Base-by-base conservation (phyloP, 2,113 vertebrate species). In the Larimichthys crocea region DNA sequence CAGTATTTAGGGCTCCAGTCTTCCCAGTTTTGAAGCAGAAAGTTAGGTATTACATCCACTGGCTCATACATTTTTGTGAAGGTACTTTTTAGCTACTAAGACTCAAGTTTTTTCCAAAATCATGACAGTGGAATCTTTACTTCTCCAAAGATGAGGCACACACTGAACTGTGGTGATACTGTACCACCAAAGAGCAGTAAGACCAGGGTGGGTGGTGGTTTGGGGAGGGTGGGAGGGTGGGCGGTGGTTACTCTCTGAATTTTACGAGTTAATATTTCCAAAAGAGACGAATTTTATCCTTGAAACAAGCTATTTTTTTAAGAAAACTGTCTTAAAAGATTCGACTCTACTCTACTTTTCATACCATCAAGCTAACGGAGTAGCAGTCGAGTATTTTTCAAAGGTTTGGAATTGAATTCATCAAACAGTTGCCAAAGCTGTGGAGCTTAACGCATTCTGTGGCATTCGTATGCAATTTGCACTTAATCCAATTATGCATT, bases 291-390 rank as follows among this genome's bases (percentile, higher is more conserved):
- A 70, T 65, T 79, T 73, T 86, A 79, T 86, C 82, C 75, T 70
- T 49, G 31, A 69, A 74, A 69, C 73, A 46, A 89, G 66, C 78
- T 90, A 90, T 91, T 88, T 91, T 89, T 92, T 86, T 83, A 88
- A 80, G 68, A 71, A 71, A 82, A 74, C 26, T 55, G 68, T 85
- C 74, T 88, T 53, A 57, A 80, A 40, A 68, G 56, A 26, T 26
- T 26, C 2, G 59, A 66, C 72, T 75, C 66, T 24, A 29, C 78
- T 84, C 69, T n/a, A 86, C 82, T 78, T 88, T 90, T 91, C 88
- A 52, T 89, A 92, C 61, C 86, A 84, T 80, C 82, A 3, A 46
- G 42, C 53, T 65, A 60, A 68, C 64, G 61, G 76, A 88, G 79
- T 70, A 83, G 63, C 48, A 15, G n/a, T 72, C 40, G 0, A 42